These are phyloP conservation scores for Cromileptes altivelis DNA, from an alignment of 2,113 vertebrate species.

Conservation along the genomic window DNA sequence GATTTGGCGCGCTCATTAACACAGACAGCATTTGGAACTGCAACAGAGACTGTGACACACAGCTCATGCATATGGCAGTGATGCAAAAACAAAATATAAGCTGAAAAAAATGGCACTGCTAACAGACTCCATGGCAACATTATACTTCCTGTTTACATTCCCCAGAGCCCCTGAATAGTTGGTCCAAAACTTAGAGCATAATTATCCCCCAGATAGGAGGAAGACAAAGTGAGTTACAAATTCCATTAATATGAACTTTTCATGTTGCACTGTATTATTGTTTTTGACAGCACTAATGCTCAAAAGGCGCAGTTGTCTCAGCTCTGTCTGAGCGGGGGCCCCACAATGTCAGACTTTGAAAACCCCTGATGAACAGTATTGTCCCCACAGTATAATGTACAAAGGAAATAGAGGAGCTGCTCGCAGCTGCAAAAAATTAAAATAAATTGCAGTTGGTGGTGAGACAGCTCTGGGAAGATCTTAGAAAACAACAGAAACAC, in stretches of 20 bases:
- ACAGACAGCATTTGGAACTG: not conserved
- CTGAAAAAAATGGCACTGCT: not conserved
- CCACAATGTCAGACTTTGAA: not conserved
- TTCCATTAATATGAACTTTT: not conserved
- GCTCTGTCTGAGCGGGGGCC: not conserved
- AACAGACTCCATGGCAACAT: not conserved
- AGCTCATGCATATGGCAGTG: not conserved
- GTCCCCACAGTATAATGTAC: conserved; percentile 1
- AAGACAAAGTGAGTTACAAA: not conserved
- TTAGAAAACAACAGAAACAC: conserved; percentile 39
- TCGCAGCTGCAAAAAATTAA: conserved; percentile 39
- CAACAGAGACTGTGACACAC: not conserved
- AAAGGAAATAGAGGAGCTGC: conserved; percentile 28
- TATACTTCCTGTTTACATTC: not conserved
- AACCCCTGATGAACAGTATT: not conserved
- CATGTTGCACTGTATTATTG: not conserved
- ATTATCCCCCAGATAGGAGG: not conserved
- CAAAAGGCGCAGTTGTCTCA: not conserved
- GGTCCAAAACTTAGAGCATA: not conserved
- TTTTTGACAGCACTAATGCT: not conserved
- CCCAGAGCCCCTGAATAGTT: not conserved
- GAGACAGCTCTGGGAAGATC: conserved; percentile 26
- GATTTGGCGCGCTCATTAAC: not conserved
- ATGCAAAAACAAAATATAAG: not conserved
- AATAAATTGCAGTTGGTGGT: conserved; percentile 32